Conservation (phyloP, 2,113 vertebrate species). For the Labeo catla region DNA sequence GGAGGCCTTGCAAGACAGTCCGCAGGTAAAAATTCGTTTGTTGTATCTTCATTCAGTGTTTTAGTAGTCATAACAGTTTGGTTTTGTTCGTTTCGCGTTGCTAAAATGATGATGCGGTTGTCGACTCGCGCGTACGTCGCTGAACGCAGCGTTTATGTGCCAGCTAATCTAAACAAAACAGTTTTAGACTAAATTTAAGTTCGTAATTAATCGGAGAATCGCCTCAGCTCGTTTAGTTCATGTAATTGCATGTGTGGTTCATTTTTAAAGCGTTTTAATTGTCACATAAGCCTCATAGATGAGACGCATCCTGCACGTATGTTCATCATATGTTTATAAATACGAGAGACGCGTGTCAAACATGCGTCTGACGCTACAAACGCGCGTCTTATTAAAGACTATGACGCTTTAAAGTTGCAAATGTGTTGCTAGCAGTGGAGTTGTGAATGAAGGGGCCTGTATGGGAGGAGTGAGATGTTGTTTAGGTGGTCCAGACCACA, state of each 20-base stretch:
- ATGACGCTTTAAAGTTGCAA: neutral
- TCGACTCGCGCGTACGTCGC: neutral
- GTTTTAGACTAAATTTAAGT: neutral
- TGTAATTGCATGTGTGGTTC: neutral
- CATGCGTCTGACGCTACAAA: neutral
- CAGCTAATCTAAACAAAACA: neutral
- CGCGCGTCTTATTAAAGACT: neutral
- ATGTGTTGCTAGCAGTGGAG: neutral
- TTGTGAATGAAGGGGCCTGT: slow-evolving; percentile 7
- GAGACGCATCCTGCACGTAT: neutral
- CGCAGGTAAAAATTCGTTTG: slow-evolving; percentile 80
- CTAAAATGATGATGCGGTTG: neutral
- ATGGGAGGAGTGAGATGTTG: slow-evolving; percentile 14
- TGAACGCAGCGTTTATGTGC: neutral
- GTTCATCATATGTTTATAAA: slow-evolving; percentile 22
- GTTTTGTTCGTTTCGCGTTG: neutral
- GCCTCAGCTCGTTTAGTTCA: neutral
- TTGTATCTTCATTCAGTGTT: neutral
- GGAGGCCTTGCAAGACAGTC: slow-evolving; percentile 95
- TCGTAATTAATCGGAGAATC: neutral
- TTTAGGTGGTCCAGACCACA: neutral
- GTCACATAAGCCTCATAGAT: neutral
- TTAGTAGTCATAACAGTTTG: slow-evolving; percentile 18
- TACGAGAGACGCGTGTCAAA: neutral
- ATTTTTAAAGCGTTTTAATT: neutral